Conservation (phyloP, 1,140 invertebrate species). For the Drosophila insularis region DNA sequence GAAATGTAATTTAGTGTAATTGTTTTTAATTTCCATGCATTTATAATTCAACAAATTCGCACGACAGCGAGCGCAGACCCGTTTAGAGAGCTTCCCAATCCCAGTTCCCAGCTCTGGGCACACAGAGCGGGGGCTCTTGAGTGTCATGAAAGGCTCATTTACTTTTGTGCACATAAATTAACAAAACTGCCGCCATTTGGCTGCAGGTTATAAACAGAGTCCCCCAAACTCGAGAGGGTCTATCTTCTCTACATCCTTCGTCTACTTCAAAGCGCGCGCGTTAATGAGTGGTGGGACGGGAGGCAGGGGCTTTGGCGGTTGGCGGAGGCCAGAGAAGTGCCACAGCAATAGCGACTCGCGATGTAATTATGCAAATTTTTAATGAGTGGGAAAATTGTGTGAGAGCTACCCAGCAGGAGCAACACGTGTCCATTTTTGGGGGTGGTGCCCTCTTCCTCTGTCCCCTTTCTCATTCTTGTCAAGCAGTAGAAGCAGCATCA, state of each 20-base stretch:
- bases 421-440: slow-evolving; percentile 53
- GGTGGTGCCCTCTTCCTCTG: not conserved
- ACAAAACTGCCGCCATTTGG: slow-evolving; percentile 29
- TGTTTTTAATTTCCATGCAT: slow-evolving; percentile 78
- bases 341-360: not conserved
- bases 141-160: slow-evolving; percentile 70
- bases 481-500: slow-evolving; percentile 6
- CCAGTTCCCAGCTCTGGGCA: not conserved
- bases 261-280: slow-evolving; percentile 61
- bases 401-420: slow-evolving; percentile 12
- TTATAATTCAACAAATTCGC: slow-evolving; percentile 67
- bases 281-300: slow-evolving; percentile 36
- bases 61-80: not conserved
- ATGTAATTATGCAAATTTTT: slow-evolving; percentile 78
- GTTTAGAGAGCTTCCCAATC: slow-evolving; percentile 15
- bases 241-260: slow-evolving; percentile 14
- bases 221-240: slow-evolving; percentile 1
- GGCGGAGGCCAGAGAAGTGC: not conserved
- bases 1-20: slow-evolving; percentile 67
- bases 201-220: slow-evolving; percentile 51
- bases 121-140: slow-evolving; percentile 28
- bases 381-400: slow-evolving; percentile 71
- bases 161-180: slow-evolving; percentile 57
- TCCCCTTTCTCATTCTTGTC: too few species aligned
- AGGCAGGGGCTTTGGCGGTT: not conserved